Evolutionary conservation across 1,140 invertebrate species (phyloP).

Genomic region (Habropoda laboriosa): DNA sequence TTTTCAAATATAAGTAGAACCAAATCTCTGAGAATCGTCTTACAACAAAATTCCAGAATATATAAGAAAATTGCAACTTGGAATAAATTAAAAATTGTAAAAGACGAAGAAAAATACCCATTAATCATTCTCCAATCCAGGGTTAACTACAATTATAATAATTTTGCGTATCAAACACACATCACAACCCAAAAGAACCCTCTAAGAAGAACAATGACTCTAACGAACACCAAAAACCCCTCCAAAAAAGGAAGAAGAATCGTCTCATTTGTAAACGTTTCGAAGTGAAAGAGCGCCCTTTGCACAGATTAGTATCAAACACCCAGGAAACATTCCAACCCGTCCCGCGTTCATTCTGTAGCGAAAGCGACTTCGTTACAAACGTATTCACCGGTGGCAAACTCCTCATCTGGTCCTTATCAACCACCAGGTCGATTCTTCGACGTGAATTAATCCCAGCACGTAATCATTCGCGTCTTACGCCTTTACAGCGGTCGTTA

Average conservation of each 20-base stretch:
- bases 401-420: neutral
- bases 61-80: too few species aligned
- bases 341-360: too few species aligned
- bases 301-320: neutral
- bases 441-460: constrained; percentile 51
- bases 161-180: too few species aligned
- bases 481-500: constrained; percentile 57
- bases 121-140: too few species aligned
- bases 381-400: neutral
- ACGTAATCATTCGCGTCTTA: constrained; percentile 37
- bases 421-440: neutral
- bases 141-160: too few species aligned
- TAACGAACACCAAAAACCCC: neutral
- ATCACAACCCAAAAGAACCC: too few species aligned
- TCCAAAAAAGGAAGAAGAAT: neutral
- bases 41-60: too few species aligned
- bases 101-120: too few species aligned
- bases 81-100: too few species aligned
- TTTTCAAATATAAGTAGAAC: too few species aligned
- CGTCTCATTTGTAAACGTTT: constrained; percentile 7
- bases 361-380: constrained; percentile 16
- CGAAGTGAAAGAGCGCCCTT: neutral
- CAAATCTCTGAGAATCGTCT: too few species aligned
- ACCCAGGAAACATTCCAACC: too few species aligned
- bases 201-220: neutral